These are phyloP conservation scores for Digitonthophagus gazella DNA, from an alignment of 2,888 invertebrate genomes.

Conservation along the genomic window DNA sequence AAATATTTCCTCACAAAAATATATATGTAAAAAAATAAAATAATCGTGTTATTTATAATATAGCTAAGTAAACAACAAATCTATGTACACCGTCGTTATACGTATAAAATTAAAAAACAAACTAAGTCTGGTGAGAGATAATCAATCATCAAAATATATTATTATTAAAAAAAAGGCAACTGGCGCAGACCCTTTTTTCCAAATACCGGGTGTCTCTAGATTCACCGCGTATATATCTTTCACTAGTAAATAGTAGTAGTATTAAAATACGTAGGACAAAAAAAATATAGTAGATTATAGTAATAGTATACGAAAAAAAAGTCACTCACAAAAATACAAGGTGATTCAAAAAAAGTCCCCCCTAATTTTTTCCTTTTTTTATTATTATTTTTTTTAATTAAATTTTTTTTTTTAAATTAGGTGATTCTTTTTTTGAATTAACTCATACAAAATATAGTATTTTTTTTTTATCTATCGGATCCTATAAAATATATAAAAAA, in stretches of 20 bases:
- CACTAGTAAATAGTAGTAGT: not conserved
- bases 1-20: constrained; percentile 51
- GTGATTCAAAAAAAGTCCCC: too few relatives aligned
- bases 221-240: not conserved
- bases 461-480: not conserved
- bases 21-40: constrained; percentile 56
- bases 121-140: constrained; percentile 40
- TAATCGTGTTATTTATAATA: constrained; percentile 50
- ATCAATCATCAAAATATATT: constrained; percentile 9
- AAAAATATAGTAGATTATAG: not conserved
- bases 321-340: not conserved
- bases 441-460: not conserved
- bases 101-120: constrained; percentile 39
- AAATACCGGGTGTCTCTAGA: not conserved
- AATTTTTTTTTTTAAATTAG: too few relatives aligned
- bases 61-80: constrained; percentile 54
- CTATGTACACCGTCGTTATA: constrained; percentile 51
- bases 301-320: not conserved
- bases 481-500: not conserved
- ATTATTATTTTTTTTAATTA: too few relatives aligned
- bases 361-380: too few relatives aligned
- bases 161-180: constrained; percentile 29
- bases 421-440: too few relatives aligned
- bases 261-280: not conserved
- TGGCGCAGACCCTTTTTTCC: constrained; percentile 37